A percentile compares a stretch with the other conserved stretches of the same genome.
phyloP scores from a whole-genome alignment of 2,888 invertebrate species.

The Aleiodes leptofemur region DNA sequence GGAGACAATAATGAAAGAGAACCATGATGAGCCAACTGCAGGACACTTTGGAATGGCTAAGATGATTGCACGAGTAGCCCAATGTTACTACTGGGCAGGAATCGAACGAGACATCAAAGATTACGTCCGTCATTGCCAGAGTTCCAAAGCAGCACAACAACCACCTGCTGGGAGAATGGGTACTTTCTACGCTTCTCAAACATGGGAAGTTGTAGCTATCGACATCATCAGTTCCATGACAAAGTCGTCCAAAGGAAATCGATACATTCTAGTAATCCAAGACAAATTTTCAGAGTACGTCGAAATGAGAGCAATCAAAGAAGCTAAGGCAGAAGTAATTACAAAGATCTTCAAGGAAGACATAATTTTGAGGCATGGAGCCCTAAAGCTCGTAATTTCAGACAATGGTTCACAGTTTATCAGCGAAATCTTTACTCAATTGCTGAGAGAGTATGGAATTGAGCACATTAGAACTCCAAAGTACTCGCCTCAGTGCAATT shows the following conservation, averaged over 20 bases:
- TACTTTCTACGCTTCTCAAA: conserved; percentile 53
- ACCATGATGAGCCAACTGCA: conserved; percentile 45
- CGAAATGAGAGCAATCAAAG: conserved; percentile 52
- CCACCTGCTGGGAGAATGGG: conserved; percentile 50
- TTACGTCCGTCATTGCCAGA: conserved; percentile 46
- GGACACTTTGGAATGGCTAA: conserved; percentile 53
- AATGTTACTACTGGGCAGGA: conserved; percentile 57
- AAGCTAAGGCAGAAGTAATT: conserved; percentile 48
- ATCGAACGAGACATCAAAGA: conserved; percentile 50
- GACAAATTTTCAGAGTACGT: conserved; percentile 61
- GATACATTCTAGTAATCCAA: conserved; percentile 33
- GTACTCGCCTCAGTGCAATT: conserved; percentile 65
- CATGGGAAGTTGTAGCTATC: conserved; percentile 59
- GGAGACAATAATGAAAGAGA: conserved; percentile 20
- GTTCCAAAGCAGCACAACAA: conserved; percentile 21
- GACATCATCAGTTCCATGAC: conserved; percentile 57
- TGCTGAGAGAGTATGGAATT: conserved; percentile 28
- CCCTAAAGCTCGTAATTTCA: conserved; percentile 52
- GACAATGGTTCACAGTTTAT: conserved; percentile 62
- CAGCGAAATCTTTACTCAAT: conserved; percentile 46
- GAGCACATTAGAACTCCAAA: conserved; percentile 58
- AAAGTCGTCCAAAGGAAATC: conserved; percentile 1
- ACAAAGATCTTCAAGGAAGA: not conserved
- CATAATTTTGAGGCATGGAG: conserved; percentile 39
- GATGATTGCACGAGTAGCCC: conserved; percentile 11